Conservation (phyloP, 2,797 vertebrate genomes). For the Triplophysa yarkandensis region DNA sequence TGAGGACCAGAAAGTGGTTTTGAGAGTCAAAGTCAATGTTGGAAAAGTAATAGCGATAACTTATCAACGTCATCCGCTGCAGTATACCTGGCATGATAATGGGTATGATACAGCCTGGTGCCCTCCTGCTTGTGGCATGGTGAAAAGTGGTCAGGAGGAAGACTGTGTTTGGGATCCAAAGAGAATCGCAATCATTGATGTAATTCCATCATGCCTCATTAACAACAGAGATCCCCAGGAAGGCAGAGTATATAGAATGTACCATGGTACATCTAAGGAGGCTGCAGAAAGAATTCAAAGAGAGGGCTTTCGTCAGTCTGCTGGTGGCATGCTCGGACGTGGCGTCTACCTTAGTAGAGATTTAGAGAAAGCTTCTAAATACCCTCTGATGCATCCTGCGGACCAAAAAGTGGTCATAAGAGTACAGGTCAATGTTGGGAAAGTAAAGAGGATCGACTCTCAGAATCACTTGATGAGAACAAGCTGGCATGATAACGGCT, state of each 20-base stretch:
- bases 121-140: no score
- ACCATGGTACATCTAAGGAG: constrained; percentile 63
- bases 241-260: constrained; percentile 65
- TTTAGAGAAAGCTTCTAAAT: constrained; percentile 66
- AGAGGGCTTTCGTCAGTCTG: constrained; percentile 49
- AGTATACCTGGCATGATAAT: no score
- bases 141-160: no score
- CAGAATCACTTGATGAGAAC: constrained; percentile 43
- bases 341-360: constrained; percentile 74
- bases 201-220: not conserved
- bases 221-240: not conserved
- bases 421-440: constrained; percentile 50
- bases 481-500: constrained; percentile 50
- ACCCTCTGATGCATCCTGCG: constrained; percentile 40
- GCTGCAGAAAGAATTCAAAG: not conserved
- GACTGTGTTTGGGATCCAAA: no score
- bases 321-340: constrained; percentile 61
- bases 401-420: not conserved
- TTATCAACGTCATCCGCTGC: no score
- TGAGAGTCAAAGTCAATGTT: no score
- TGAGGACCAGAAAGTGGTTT: no score
- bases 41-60: no score
- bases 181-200: no score
- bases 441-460: constrained; percentile 45
- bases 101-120: no score